Evolutionary conservation across 2,113 vertebrate species (phyloP).

Genomic region (Puma concolor): DNA sequence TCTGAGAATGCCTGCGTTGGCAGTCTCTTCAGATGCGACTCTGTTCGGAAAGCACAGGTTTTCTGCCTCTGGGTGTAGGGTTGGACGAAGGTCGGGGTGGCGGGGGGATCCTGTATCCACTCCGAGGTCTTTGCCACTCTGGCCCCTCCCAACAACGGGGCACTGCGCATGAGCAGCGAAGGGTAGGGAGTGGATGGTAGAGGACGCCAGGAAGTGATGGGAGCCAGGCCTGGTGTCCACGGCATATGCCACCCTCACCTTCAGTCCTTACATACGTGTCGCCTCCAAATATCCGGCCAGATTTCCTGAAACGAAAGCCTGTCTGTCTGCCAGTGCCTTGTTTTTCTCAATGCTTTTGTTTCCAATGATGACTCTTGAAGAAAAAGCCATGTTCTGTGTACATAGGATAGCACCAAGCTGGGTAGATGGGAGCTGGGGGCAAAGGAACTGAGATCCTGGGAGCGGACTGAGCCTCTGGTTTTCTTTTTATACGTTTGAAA

Average conservation of each 20-base stretch:
- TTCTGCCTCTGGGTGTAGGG: neutral
- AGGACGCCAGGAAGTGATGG: neutral
- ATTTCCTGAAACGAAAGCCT: neutral
- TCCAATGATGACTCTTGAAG: neutral
- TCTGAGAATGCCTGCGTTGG: neutral
- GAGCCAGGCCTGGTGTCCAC: too few relatives aligned
- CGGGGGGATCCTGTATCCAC: accelerated
- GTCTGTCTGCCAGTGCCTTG: neutral
- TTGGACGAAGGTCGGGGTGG: neutral
- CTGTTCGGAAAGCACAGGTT: neutral
- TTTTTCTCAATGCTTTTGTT: neutral
- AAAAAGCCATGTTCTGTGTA: neutral
- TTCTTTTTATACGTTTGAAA: constrained; percentile 69
- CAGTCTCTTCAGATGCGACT: neutral
- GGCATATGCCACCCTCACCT: accelerated
- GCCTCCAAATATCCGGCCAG: neutral
- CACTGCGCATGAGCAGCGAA: neutral
- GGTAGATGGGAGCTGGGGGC: neutral
- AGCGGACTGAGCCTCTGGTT: constrained; percentile 22
- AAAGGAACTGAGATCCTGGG: neutral
- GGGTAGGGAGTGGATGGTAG: too few relatives aligned
- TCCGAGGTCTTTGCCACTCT: neutral
- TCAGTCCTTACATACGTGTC: accelerated
- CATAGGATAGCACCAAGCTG: neutral
- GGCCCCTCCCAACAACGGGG: neutral